Evolutionary conservation across 2,888 invertebrate genomes (phyloP), one percentile per base, ranked within the genome.

Genomic region (Eristalinus sepulchralis): DNA sequence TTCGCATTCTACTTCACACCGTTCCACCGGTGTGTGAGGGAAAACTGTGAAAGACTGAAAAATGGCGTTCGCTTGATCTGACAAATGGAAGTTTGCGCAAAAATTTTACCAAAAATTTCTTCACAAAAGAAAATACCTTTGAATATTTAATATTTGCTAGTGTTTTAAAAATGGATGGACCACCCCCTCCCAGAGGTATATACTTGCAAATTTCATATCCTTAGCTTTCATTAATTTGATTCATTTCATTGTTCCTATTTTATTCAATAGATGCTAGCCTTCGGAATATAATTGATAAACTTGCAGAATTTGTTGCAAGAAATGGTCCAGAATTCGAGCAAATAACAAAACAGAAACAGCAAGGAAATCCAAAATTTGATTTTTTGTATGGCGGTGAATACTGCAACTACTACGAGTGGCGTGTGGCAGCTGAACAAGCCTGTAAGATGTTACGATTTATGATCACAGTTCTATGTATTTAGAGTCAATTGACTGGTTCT

Each of bases 261-360:
- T 31, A 2, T n/a, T n/a, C 13, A 24, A 33, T 34, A 93, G 99
- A 99, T 94, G 96, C 96, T 91, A 98, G 99, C 92, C 95, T 98
- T 91, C 96, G 97, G 91, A 98, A 98, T 94, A 98, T 99, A 91
- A 99, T 99, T 91, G 99, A 99, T 94, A 99, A 99, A 94, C 94
- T 99, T 90, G 99, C 99, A 13, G 98, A 98, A 93, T 99, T 99
- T 95, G 99, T 99, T 89, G 99, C 99, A 82, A 94, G 98, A 93
- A 99, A 99, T 96, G 99, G 99, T 72, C 98, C 98, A n/a, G 99
- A 99, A 92, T 99, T 99, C 93, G 99, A 99, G 94, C 96, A 97
- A 93, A 99, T 99, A 97, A 99, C 99, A 84, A 99, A 99, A 94
- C 97, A 97, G 91, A 99, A 99, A 93, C 99, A 99, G 93, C 97